These are phyloP conservation scores for Pissodes strobi DNA, from an alignment of 1,140 invertebrate genomes.

Conservation along the genomic window DNA sequence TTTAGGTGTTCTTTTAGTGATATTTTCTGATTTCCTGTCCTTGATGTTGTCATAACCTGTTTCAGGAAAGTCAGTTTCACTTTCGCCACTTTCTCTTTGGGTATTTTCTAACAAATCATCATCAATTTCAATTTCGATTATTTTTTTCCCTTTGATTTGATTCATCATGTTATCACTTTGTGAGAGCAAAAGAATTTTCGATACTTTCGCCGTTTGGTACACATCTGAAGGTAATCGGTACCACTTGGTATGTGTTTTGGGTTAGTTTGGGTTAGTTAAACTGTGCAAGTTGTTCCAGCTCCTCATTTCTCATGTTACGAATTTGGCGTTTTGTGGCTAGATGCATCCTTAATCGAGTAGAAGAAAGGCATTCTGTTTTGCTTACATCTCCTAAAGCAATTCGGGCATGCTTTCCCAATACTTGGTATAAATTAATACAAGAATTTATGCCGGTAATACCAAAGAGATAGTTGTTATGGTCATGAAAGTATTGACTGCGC, in stretches of 20 bases:
- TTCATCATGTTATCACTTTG: conserved; percentile 42
- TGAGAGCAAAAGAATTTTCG: conserved; percentile 49
- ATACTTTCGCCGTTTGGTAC: conserved; percentile 42
- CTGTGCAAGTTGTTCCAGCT: conserved; percentile 44
- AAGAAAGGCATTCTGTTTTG: conserved; percentile 42
- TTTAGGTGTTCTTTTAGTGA: neutral
- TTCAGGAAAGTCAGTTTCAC: too few relatives aligned
- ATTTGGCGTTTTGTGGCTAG: conserved; percentile 50
- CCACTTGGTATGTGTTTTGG: conserved; percentile 21
- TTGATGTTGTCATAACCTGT: neutral
- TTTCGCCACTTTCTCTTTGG: conserved; percentile 35
- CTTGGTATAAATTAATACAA: conserved; percentile 45
- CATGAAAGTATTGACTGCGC: conserved; percentile 33
- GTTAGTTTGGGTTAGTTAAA: conserved; percentile 49
- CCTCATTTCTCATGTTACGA: conserved; percentile 45
- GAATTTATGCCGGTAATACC: conserved; percentile 32
- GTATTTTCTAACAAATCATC: conserved; percentile 22
- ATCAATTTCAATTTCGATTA: conserved; percentile 42
- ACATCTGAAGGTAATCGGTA: conserved; percentile 40
- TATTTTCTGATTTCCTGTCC: neutral
- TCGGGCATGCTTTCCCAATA: conserved; percentile 43
- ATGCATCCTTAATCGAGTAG: conserved; percentile 49
- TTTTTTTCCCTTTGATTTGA: conserved; percentile 43
- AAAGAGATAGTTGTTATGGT: conserved; percentile 47
- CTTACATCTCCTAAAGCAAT: conserved; percentile 41